A percentile compares a stretch with the other conserved stretches of the same genome.
phyloP scores from a whole-genome alignment of 2,888 invertebrate species.

The Acanthococcus lagerstroemiae region DNA sequence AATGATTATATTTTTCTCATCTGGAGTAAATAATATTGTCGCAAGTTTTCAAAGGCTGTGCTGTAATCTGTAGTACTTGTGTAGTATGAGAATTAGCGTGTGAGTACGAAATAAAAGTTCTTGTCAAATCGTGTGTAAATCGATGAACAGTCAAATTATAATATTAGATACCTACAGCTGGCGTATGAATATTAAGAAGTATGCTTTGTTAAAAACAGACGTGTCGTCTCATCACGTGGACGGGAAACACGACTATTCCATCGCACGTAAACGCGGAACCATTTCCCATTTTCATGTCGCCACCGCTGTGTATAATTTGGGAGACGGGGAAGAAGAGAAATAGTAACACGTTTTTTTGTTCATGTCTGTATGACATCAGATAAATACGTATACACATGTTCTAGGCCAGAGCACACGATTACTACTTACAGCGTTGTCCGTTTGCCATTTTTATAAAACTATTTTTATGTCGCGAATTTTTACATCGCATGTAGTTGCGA shows the following conservation, averaged over 20 bases:
- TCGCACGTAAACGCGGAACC: constrained; percentile 18
- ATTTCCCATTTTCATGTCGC: constrained; percentile 19
- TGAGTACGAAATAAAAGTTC: too few species aligned
- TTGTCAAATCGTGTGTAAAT: too few species aligned
- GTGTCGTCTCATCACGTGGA: not conserved
- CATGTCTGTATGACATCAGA: constrained; percentile 21
- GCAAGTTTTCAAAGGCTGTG: too few species aligned
- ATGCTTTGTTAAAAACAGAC: not conserved
- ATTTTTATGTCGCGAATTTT: constrained; percentile 3
- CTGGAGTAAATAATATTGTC: too few species aligned
- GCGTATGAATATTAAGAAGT: not conserved
- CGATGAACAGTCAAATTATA: not conserved
- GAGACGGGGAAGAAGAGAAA: constrained; percentile 15
- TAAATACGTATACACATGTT: not conserved
- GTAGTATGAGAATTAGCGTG: too few species aligned
- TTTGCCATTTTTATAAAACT: constrained; percentile 14
- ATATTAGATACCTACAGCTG: constrained; percentile 1
- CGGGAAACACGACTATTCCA: not conserved
- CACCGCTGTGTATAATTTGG: not conserved
- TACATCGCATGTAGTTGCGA: not conserved
- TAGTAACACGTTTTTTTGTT: constrained; percentile 22
- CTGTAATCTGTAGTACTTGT: too few species aligned
- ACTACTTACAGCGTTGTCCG: not conserved
- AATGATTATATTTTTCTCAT: too few species aligned
- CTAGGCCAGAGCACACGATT: not conserved